These are phyloP conservation scores for Lagopus leucura DNA, from an alignment of 2,113 vertebrate species.

Conservation along the genomic window DNA sequence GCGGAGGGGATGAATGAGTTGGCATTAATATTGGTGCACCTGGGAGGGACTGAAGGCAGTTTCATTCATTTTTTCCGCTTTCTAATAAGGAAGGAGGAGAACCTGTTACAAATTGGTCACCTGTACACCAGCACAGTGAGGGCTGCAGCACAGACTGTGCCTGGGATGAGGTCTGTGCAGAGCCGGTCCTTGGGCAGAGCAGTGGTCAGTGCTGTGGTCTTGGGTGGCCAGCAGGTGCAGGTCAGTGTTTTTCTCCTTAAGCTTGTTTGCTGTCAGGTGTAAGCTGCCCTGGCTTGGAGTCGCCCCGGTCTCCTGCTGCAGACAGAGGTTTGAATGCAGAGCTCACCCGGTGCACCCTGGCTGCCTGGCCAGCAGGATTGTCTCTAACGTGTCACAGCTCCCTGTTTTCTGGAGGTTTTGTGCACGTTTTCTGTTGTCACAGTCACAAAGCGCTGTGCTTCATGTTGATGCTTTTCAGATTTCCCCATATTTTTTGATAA, in stretches of 20 bases:
- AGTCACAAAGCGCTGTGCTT: background rate
- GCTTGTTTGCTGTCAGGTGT: background rate
- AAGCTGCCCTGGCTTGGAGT: background rate
- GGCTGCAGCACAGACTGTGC: background rate
- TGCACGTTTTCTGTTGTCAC: rapidly evolving
- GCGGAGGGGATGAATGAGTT: background rate
- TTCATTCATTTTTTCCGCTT: background rate
- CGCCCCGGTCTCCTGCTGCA: background rate
- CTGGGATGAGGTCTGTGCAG: no score
- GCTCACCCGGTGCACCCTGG: background rate
- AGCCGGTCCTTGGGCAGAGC: background rate
- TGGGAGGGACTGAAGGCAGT: background rate
- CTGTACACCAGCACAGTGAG: rapidly evolving
- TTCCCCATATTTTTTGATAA: background rate
- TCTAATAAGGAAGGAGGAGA: background rate
- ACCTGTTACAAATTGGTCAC: background rate
- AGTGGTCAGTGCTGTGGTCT: background rate
- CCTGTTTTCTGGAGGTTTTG: background rate
- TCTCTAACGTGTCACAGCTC: background rate
- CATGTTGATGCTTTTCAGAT: background rate
- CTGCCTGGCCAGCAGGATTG: background rate
- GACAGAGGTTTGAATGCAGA: background rate
- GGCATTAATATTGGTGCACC: background rate
- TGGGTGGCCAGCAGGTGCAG: background rate
- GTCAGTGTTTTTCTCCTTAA: background rate